Base-by-base conservation (phyloP, 92 coral and sea anemone genomes). In the Epizoanthus rinbou region DNA sequence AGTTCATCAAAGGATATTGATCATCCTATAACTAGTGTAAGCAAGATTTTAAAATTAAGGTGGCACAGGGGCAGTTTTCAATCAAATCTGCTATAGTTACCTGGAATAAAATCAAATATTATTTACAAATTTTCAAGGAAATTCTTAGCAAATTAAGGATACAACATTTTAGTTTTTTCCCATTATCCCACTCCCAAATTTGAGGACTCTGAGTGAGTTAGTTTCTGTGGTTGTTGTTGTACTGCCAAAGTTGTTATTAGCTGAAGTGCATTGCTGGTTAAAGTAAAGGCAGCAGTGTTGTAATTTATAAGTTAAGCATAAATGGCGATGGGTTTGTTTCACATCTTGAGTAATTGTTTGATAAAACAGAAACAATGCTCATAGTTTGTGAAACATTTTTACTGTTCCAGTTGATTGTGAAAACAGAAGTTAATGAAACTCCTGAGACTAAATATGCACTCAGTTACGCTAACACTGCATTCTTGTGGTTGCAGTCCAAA, bases 401-500 rank as follows among this genome's bases (percentile, higher is more conserved):
- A 22, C 22, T 21, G 68, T 11, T 6, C 28, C 10, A 60, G 28
- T 22, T 63, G 5, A 21, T 3, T 4, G 14, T 0, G 25, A 63
- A 63, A 8, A 43, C 50, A 70, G 54, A 70, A 70, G 16, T 70
- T 70, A 33, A 57, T 56, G 60, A 57, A 65, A 65, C 71, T 39
- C 71, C 71, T 54, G 65, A 16, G 35, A 57, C 37, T 33, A 23
- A 25, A n/a, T 15, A 15, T 67, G 67, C 72, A 53, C 19, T 35
- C 15, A 17, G 33, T 70, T 58, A 15, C 37, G 70, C 22, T 83
- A 58, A 76, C 8, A 52, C 8, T 57, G 25, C 19, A 45, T 73
- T 81, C 18, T 79, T 31, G 39, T 83, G 50, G 33, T 21, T 71
- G 75, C 86, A 79, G 88, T 88, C 28, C 82, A 78, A 62, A 88